These are phyloP conservation scores for Crocidura indochinensis DNA, from an alignment of 2,797 vertebrate genomes.

Conservation along the genomic window DNA sequence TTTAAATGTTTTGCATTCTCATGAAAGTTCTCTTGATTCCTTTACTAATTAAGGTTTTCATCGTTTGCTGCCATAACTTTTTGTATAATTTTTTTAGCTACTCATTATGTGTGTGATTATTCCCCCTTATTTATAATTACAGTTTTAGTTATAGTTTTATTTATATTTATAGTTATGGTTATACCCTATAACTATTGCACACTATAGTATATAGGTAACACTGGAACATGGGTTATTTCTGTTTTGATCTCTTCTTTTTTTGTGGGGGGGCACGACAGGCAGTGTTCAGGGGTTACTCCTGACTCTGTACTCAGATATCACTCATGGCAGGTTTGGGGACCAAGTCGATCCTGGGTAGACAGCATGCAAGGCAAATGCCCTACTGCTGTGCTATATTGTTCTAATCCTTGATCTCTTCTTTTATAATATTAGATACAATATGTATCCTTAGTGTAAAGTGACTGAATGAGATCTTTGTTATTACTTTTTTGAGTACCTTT, in stretches of 20 bases:
- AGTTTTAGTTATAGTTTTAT: no score
- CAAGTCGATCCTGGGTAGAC: no score
- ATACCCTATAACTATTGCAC: neutral
- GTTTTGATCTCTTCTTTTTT: neutral
- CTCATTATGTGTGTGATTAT: neutral
- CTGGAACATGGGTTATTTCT: neutral
- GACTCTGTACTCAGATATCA: no score
- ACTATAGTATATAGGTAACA: neutral
- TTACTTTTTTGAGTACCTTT: constrained; percentile 26
- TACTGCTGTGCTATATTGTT: no score
- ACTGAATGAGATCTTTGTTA: neutral
- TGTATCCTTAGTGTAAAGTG: neutral
- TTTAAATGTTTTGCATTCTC: neutral
- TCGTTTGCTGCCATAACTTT: neutral
- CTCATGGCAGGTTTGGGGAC: no score
- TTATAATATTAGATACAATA: neutral
- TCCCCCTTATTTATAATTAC: neutral
- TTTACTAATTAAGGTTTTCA: neutral
- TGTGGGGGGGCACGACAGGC: no score
- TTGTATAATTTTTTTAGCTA: neutral
- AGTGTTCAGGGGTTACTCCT: no score
- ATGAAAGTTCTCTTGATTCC: neutral
- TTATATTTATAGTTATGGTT: no score
- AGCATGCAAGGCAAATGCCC: no score
- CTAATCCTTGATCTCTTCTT: neutral